Conservation (phyloP, 2,113 vertebrate species). For the Prunella himalayana region DNA sequence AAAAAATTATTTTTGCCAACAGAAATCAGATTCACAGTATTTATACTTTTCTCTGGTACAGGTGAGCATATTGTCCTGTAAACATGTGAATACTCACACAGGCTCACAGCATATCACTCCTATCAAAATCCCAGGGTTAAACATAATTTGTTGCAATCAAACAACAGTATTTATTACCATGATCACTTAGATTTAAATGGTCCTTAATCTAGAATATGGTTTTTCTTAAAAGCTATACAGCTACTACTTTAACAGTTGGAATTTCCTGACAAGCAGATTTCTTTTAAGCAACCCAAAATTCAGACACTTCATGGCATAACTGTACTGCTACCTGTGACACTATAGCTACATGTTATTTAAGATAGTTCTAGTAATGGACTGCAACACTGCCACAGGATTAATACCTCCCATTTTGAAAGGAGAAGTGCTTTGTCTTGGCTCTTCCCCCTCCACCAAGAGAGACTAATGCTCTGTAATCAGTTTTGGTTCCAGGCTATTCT, state of each 20-base stretch:
- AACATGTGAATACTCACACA: neutral
- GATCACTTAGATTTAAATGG: neutral
- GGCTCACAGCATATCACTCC: neutral
- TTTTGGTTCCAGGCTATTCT: neutral
- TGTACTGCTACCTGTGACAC: neutral
- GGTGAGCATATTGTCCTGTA: neutral
- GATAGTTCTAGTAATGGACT: neutral
- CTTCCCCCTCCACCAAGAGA: neutral
- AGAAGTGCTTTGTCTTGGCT: constrained; percentile 1
- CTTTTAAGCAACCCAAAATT: neutral
- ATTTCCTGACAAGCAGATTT: neutral
- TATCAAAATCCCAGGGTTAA: neutral
- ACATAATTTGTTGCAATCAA: neutral
- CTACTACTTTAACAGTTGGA: neutral
- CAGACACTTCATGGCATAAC: neutral
- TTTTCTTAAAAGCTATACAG: neutral
- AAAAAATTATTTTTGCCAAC: neutral
- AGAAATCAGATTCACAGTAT: neutral
- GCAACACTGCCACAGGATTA: neutral
- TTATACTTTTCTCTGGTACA: neutral
- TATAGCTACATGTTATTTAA: neutral
- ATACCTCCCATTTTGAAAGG: neutral
- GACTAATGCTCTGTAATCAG: neutral
- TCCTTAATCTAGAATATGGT: neutral
- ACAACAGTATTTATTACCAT: neutral